Percentiles rank a stretch among this genome's conserved stretches.
These are phyloP conservation scores for Eilema sororculum DNA, from an alignment of 2,888 invertebrate species.

Conservation along the genomic window DNA sequence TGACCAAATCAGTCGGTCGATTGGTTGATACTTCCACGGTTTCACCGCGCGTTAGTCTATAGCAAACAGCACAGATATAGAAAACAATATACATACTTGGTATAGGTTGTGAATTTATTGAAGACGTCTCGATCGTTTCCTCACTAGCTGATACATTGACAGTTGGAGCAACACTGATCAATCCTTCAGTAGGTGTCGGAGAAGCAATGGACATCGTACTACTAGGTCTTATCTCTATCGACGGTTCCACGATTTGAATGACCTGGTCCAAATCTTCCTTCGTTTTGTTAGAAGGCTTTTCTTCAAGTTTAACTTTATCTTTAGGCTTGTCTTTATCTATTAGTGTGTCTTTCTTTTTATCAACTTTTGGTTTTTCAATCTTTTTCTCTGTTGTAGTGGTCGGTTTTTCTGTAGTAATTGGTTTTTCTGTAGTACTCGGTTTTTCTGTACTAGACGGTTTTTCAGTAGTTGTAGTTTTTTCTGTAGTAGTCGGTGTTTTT, in stretches of 20 bases:
- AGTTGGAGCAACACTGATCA: slow-evolving; percentile 60
- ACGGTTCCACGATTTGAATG: slow-evolving; percentile 71
- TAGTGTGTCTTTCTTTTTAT: slow-evolving; percentile 74
- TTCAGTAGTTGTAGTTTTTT: slow-evolving; percentile 57
- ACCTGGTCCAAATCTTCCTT: slow-evolving; percentile 64
- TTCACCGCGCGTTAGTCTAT: no score
- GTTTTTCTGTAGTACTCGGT: slow-evolving; percentile 53
- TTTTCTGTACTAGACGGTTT: slow-evolving; percentile 51
- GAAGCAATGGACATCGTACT: slow-evolving; percentile 53
- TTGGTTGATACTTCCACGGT: no score
- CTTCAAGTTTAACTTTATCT: slow-evolving; percentile 68
- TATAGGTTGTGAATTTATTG: slow-evolving; percentile 73
- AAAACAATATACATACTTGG: slow-evolving; percentile 64
- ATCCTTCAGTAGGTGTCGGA: slow-evolving; percentile 76
- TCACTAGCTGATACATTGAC: slow-evolving; percentile 43
- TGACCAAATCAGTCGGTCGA: no score
- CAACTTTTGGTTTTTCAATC: slow-evolving; percentile 66
- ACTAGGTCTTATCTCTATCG: slow-evolving; percentile 62
- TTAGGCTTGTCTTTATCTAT: slow-evolving; percentile 68
- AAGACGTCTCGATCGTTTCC: slow-evolving; percentile 63
- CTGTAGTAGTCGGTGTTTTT: slow-evolving; percentile 52
- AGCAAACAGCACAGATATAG: no score
- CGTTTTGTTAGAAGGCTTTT: slow-evolving; percentile 62
- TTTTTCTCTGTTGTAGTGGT: slow-evolving; percentile 58
- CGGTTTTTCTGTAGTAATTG: slow-evolving; percentile 51